Percentiles rank a stretch among this genome's conserved stretches.
These are phyloP conservation scores for Alethe diademata DNA, from an alignment of 2,113 vertebrate genomes.

Conservation along the genomic window DNA sequence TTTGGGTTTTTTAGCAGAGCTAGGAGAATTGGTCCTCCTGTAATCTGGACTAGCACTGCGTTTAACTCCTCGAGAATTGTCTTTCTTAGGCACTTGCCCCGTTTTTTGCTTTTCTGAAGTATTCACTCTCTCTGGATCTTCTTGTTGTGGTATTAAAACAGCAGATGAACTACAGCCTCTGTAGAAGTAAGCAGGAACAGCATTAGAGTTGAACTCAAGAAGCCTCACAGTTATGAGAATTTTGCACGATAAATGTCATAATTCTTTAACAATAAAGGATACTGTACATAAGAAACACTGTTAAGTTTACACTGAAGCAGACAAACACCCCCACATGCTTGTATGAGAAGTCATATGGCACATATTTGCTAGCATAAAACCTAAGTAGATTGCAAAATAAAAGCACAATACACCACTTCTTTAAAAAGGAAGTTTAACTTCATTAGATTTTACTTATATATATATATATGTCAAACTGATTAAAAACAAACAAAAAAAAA, in stretches of 20 bases:
- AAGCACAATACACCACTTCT: neutral
- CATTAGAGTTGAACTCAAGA: slow-evolving; percentile 24
- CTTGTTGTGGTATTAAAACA: slow-evolving; percentile 86
- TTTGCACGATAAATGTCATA: neutral
- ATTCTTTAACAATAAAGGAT: neutral
- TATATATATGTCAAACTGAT: neutral
- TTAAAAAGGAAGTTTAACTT: neutral
- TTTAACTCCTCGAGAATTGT: slow-evolving; percentile 90
- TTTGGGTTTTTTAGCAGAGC: slow-evolving; percentile 94
- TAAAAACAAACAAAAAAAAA: neutral
- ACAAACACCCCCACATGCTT: neutral
- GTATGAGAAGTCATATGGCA: neutral
- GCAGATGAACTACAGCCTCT: slow-evolving; percentile 93
- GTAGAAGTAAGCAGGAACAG: slow-evolving; percentile 60
- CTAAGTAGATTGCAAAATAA: neutral
- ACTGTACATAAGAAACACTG: neutral
- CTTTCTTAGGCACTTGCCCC: slow-evolving; percentile 89
- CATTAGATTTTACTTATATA: neutral
- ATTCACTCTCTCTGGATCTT: slow-evolving; percentile 88
- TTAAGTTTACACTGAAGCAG: neutral
- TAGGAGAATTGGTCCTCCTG: slow-evolving; percentile 89
- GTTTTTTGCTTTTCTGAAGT: slow-evolving; percentile 90
- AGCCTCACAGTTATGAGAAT: neutral
- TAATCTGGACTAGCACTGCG: slow-evolving; percentile 92
- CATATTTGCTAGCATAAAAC: neutral